Evolutionary conservation across 2,797 vertebrate species (phyloP).

Genomic region (Falco columbarius): DNA sequence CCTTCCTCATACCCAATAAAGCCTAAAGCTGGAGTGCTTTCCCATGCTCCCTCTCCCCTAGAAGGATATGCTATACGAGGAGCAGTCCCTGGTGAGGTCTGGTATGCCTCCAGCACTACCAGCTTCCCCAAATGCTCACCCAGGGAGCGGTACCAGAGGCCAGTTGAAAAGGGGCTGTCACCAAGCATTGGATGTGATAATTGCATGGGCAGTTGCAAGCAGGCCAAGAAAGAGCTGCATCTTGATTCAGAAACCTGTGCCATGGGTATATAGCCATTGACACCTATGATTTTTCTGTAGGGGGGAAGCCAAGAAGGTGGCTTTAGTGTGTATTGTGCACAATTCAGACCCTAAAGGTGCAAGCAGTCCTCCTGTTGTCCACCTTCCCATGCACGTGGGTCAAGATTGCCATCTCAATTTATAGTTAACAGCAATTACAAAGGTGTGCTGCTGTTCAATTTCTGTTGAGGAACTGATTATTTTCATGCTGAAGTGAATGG

Average conservation of each 20-base stretch:
- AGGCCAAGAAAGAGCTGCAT: neutral
- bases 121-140: neutral
- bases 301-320: neutral
- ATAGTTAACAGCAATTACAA: neutral
- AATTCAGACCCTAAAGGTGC: neutral
- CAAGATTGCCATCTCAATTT: neutral
- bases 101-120: neutral
- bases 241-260: neutral
- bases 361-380: neutral
- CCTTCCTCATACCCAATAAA: neutral
- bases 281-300: neutral
- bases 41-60: neutral
- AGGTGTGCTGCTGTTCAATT: neutral
- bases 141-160: neutral
- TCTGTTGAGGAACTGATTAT: neutral
- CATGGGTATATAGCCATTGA: neutral
- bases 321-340: accelerated
- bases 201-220: neutral
- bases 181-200: neutral
- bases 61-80: neutral
- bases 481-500: neutral
- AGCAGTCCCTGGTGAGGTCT: neutral
- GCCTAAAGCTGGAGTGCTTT: neutral
- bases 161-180: neutral
- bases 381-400: accelerated